Evolutionary conservation across 2,797 vertebrate genomes (phyloP).

Genomic region (Sebastes trivittatus): DNA sequence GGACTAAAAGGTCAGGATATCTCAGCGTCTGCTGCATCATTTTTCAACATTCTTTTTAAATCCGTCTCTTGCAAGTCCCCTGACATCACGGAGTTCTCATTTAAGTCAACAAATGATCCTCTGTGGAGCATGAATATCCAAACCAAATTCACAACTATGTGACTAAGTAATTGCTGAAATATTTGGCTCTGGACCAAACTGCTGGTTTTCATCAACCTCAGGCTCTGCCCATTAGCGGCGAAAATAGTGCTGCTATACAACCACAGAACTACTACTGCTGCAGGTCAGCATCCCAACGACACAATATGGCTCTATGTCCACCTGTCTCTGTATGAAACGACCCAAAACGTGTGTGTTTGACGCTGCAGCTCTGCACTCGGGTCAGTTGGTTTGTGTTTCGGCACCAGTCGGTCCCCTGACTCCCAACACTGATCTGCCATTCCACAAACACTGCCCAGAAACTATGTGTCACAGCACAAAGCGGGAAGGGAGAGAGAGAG

Average conservation of each 20-base stretch:
- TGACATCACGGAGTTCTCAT: neutral
- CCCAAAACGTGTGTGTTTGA: neutral
- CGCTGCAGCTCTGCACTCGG: neutral
- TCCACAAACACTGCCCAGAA: slow-evolving; percentile 53
- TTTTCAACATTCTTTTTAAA: neutral
- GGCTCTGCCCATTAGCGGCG: neutral
- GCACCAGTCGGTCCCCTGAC: slow-evolving; percentile 38
- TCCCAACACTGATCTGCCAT: slow-evolving; percentile 38
- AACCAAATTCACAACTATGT: neutral
- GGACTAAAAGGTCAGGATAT: neutral
- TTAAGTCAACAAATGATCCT: neutral
- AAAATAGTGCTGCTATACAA: neutral
- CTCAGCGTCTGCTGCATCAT: neutral
- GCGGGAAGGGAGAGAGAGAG: neutral
- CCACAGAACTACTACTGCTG: neutral
- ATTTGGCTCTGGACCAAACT: neutral
- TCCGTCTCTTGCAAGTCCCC: neutral
- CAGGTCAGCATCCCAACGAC: neutral
- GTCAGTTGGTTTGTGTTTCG: slow-evolving; percentile 9
- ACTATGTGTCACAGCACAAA: slow-evolving; percentile 46
- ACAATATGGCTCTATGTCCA: neutral
- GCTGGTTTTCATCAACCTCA: neutral
- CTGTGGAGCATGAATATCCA: neutral
- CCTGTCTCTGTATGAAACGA: neutral
- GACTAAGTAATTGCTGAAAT: neutral